These are phyloP conservation scores for Morelia viridis DNA, from an alignment of 2,797 vertebrate genomes.

Conservation along the genomic window DNA sequence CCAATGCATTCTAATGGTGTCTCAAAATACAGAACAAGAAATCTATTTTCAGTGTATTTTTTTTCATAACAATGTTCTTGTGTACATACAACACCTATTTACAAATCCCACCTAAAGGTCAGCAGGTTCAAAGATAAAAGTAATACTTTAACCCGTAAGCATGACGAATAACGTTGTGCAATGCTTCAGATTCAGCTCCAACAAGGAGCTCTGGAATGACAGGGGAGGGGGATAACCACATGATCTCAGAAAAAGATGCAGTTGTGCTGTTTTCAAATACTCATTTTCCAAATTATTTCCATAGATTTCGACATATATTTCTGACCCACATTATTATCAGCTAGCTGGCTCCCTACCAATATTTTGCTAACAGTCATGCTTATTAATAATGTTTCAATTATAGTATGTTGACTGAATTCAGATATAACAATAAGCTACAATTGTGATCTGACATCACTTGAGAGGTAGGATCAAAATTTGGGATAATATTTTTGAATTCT, in stretches of 20 bases:
- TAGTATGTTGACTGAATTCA: not conserved
- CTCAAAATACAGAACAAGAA: conserved; percentile 31
- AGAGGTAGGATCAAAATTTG: not conserved
- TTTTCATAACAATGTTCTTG: conserved; percentile 48
- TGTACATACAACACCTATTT: conserved; percentile 40
- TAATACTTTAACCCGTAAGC: conserved; percentile 50
- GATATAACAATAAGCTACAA: not conserved
- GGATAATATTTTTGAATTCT: not conserved
- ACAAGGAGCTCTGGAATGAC: not conserved
- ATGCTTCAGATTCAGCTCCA: not conserved
- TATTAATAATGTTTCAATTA: not conserved
- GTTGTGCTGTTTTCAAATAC: not conserved
- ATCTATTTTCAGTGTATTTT: conserved; percentile 35
- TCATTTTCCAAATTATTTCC: not conserved
- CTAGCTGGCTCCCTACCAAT: not conserved
- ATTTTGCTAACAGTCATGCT: not conserved
- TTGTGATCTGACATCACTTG: not conserved
- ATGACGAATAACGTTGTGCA: conserved; percentile 35
- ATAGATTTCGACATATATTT: not conserved
- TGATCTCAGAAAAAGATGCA: not conserved
- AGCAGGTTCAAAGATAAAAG: conserved; percentile 47
- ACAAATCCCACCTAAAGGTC: conserved; percentile 59
- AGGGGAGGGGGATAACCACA: not conserved
- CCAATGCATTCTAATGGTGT: not conserved
- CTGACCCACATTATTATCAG: not conserved